Base-by-base conservation (phyloP, 2,797 vertebrate species). In the Coranthus polyacanthus region DNA sequence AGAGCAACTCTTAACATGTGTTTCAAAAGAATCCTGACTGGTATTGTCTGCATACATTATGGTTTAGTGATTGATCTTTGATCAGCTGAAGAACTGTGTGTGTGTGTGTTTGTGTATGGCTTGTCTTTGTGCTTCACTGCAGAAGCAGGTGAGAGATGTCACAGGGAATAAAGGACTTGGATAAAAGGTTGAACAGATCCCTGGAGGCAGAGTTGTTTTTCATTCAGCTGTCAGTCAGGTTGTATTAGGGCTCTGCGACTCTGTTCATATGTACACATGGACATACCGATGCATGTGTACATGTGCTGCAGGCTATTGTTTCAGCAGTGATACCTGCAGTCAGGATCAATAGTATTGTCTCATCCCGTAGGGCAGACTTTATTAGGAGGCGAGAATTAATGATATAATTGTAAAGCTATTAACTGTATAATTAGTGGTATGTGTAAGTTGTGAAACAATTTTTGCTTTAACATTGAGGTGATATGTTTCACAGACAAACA, bases 141-240 rank as follows among this genome's bases (percentile, higher is more conserved):
- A 49, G 22, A 2, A 22, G 58, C 64, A 72, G 65, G 68, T 77
- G 61, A 79, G 57, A 57, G 29, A 59, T 59, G 49, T 47, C 55
- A 71, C 32, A 20, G 32, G 24, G 49, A 67, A 70, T 68, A 67
- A 70, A 64, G 41, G 12, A 22, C 43, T 36, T 41, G 22, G 54
- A 72, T 75, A 70, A 82, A 84, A 68, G 77, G 46, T 72, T 72
- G 67, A 61, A 65, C 32, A 17, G 20, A 45, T 84, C 72, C 59
- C 79, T 18, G 7, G 22, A 58, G 83, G 55, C 59, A 39, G 17
- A 70, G 51, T 45, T 81, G 51, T 68, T 56, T 79, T 47, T 32
- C 50, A 55, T 75, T 78, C 63, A 72, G 57, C 68, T 78, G 75
- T 81, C 66, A 63, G 58, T 78, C 38, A 44, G 18, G 16, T 22